Evolutionary conservation across 2,888 invertebrate species (phyloP), one percentile per base, ranked within the genome.

Genomic region (Oxyscelio sp.): DNA sequence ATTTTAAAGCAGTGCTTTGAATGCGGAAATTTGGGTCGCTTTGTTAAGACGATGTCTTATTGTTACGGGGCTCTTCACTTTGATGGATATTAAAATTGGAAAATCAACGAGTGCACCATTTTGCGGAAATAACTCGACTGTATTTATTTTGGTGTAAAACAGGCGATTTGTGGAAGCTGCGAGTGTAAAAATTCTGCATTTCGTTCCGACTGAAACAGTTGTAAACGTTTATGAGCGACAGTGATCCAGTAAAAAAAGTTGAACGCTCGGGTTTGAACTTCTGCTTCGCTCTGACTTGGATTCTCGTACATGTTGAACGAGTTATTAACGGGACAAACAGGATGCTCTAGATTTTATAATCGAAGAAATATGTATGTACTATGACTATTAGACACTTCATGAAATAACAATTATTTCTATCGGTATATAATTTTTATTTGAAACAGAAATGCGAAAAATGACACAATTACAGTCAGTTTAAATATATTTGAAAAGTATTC

Each of bases 261-360:
- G 48, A 50, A 59, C 58, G 45, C 17, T 54, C 66, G 54, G 54
- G 24, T 54, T 27, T 54, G 54, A 22, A 54, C 68, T 54, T 68
- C 40, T n/a, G n/a, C 40, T 40, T 40, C n/a, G 40, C 3, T 40
- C 40, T 40, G 34, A 34, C 34, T 34, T 11, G 34, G 34, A 34
- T 34, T 15, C 13, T 59, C 38, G 31, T 52, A 40, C 56, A 68
- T 31, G 43, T 15, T 38, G 50, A 8, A 50, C 50, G 27, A 45
- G 48, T 48, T 73, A 61, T 73, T 73, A 73, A 73, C 73, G 73
- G 61, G 43, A 74, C 63, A 74, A 74, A 74, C 74, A 74, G 54
- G 74, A 74, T 63, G 31, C 61, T 61, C 74, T 40, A 63, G 63
- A 73, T 63, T 74, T 74, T 43, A 54, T 52, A 61, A n/a, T 40